Base-by-base conservation (phyloP, 2,888 invertebrate genomes). In the Pherbina coryleti region DNA sequence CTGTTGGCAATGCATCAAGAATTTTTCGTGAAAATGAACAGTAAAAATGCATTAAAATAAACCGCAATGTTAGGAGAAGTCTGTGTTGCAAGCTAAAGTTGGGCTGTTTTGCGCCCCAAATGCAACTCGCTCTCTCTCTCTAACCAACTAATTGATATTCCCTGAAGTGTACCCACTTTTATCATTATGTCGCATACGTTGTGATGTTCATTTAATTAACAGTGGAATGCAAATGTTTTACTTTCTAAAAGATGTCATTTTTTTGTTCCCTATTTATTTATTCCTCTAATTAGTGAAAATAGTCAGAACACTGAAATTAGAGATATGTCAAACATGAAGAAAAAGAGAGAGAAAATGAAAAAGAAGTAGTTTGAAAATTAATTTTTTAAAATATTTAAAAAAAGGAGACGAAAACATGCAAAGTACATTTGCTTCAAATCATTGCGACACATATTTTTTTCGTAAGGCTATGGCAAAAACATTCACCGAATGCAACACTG, bases 1-100 rank as follows among this genome's bases (percentile, higher is more conserved):
- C 85, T 85, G 85, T 84, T 85, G 85, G 85, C 85, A 85, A 85
- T 83, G 82, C 84, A 83, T 85, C 85, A 85, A 84, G 85, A 85
- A 85, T 85, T 57, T 37, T 28, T 37, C 57, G 37, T 60, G 22
- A 34, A 72, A 37, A 37, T 25, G 31, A 69, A 28, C n/a, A 37
- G 14, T 37, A 76, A 53, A 70, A 81, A 81, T 70, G 55, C 37
- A 62, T 77, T 57, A 49, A 3, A 67, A 49, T 44, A 67, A 62
- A 67, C 67, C 44, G 60, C 60, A 60, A 60, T 22, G 60, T 28
- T 22, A 28, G 60, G 22, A 60, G 28, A 60, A 60, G 28, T 60
- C 5, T 22, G 19, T 44, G 44, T 44, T 11, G 17, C 60, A 44
- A 67, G 19, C 3, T 4, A 34, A 7, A n/a, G 3, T 67, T 8